A percentile compares a stretch with the other conserved stretches of the same genome.
These are phyloP conservation scores for Rattus rattus DNA, from an alignment of 2,113 vertebrate genomes.

Conservation along the genomic window DNA sequence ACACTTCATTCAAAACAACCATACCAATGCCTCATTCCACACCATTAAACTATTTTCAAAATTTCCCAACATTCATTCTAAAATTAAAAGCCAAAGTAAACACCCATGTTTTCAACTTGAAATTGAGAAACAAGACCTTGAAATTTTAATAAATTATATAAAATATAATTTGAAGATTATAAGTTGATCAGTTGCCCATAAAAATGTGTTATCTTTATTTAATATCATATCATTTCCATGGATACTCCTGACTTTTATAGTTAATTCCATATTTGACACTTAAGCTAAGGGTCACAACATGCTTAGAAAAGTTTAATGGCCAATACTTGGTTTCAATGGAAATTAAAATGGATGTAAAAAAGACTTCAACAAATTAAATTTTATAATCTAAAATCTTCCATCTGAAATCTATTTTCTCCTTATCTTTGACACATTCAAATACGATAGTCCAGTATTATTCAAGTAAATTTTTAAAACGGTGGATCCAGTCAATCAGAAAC, in stretches of 20 bases:
- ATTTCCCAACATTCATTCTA: slow-evolving; percentile 3
- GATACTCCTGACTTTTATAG: not conserved
- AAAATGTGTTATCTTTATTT: slow-evolving; percentile 4
- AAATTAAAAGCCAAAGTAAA: slow-evolving; percentile 30
- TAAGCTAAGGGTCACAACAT: not conserved
- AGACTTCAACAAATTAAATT: slow-evolving; percentile 34
- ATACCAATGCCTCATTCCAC: slow-evolving; percentile 3
- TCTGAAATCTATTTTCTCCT: not conserved
- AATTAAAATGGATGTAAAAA: not conserved
- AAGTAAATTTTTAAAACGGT: not conserved
- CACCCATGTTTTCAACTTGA: not conserved
- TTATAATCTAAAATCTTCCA: not conserved
- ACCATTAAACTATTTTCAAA: not conserved
- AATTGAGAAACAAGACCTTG: too few relatives aligned
- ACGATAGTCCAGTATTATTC: not conserved
- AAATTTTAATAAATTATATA: not conserved
- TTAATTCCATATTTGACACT: slow-evolving; percentile 33
- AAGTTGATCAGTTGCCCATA: not conserved
- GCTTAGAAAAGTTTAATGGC: not conserved
- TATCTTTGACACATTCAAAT: not conserved
- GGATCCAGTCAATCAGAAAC: not conserved
- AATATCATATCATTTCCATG: not conserved
- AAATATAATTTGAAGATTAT: not conserved
- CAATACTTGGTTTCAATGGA: not conserved
- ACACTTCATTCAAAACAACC: not conserved